phyloP scores from a whole-genome alignment of 2,797 vertebrate genomes.

The Hypotaenidia philippensis region DNA sequence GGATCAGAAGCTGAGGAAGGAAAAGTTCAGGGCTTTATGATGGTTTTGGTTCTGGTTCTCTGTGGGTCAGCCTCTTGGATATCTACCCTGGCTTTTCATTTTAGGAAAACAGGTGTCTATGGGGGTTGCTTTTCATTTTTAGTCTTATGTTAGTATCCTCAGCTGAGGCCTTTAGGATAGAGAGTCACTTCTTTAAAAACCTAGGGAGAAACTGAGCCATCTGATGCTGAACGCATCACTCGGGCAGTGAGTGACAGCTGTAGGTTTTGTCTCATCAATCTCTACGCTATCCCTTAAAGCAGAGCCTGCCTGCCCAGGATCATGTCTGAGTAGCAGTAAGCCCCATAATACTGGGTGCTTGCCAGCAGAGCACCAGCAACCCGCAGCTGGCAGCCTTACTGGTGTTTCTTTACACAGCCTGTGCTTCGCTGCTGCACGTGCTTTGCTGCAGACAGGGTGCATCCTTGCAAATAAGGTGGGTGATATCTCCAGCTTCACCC shows the following conservation, averaged over 20 bases:
- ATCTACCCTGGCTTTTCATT: background rate
- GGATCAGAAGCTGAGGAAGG: background rate
- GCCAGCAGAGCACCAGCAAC: background rate
- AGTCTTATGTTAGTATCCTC: background rate
- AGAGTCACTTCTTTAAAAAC: background rate
- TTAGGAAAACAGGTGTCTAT: background rate
- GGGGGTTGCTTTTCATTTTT: background rate
- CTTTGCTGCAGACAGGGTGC: background rate
- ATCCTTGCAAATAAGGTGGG: background rate
- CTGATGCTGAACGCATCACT: background rate
- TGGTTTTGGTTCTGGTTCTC: background rate
- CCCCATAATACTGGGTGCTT: rapidly evolving
- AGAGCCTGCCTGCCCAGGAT: background rate
- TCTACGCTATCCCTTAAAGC: background rate
- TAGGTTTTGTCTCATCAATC: background rate
- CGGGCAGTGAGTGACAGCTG: background rate
- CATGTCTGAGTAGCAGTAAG: background rate
- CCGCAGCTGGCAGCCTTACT: background rate
- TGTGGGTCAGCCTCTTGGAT: background rate
- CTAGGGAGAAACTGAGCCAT: background rate
- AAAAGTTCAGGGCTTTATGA: background rate
- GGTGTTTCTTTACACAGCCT: background rate
- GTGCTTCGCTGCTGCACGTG: background rate
- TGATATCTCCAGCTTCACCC: background rate
- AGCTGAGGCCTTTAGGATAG: background rate